Conservation (phyloP, 2,888 invertebrate species). For the Philereme vetulata region DNA sequence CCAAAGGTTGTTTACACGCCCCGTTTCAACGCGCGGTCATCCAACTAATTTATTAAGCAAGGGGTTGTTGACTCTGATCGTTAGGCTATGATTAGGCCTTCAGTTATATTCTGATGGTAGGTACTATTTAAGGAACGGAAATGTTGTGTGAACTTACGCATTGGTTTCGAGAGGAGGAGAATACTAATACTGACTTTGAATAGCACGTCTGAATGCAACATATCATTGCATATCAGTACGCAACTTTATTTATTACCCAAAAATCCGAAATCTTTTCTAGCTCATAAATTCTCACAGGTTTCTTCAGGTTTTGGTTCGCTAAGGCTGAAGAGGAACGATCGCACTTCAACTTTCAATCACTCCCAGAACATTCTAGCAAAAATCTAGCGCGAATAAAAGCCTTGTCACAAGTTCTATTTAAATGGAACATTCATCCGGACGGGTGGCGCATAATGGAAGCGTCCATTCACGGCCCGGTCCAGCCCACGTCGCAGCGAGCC, state of each 20-base stretch:
- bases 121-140: constrained; percentile 1
- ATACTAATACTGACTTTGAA: too few species aligned
- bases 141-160: not conserved
- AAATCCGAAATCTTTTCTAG: too few species aligned
- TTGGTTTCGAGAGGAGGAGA: too few species aligned
- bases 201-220: too few species aligned
- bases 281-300: too few species aligned
- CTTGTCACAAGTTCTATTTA: constrained; percentile 25
- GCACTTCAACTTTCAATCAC: too few species aligned
- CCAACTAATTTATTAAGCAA: constrained; percentile 17
- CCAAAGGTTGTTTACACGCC: too few species aligned
- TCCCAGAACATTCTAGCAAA: constrained; percentile 15
- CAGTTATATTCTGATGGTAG: not conserved
- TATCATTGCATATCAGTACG: too few species aligned
- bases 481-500: constrained; percentile 18
- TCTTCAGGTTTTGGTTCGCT: too few species aligned
- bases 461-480: constrained; percentile 19
- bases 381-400: constrained; percentile 22
- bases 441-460: constrained; percentile 22
- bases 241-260: too few species aligned
- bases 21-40: too few species aligned
- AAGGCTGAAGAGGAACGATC: too few species aligned
- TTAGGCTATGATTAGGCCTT: constrained; percentile 4
- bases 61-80: constrained; percentile 8
- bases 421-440: constrained; percentile 25